Evolutionary conservation across 1,140 invertebrate genomes (phyloP).

Genomic region (Euura saliciscinereae): DNA sequence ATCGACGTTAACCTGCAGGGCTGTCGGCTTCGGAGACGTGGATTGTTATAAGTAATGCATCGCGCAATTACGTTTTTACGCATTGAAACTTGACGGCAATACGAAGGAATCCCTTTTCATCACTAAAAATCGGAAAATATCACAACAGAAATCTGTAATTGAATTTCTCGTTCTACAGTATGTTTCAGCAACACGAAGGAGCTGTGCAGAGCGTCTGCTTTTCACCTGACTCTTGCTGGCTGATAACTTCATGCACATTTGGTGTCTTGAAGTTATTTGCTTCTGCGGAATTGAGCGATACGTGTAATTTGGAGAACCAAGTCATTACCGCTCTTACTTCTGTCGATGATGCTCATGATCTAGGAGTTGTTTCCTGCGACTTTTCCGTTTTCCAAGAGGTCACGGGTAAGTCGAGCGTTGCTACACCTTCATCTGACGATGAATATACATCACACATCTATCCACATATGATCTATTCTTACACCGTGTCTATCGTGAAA

Average conservation of each 20-base stretch:
- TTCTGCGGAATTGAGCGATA: constrained; percentile 52
- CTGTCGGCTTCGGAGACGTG: background rate
- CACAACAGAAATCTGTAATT: constrained; percentile 1
- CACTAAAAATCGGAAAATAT: background rate
- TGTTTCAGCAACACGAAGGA: constrained; percentile 71
- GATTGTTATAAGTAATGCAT: background rate
- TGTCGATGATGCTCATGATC: constrained; percentile 74
- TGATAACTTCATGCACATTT: constrained; percentile 70
- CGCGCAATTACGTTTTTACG: background rate
- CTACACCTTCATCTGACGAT: too few relatives aligned
- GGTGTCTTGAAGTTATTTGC: constrained; percentile 73
- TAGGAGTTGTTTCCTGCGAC: constrained; percentile 73
- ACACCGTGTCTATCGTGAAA: too few relatives aligned
- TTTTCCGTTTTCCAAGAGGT: constrained; percentile 57
- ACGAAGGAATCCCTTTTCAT: constrained; percentile 10
- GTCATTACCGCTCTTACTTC: constrained; percentile 44
- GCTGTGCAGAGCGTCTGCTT: constrained; percentile 68
- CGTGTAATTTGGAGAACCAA: constrained; percentile 53
- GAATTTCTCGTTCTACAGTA: constrained; percentile 53
- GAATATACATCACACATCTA: too few relatives aligned
- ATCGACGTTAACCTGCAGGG: background rate
- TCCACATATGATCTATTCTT: too few relatives aligned
- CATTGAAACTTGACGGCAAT: background rate
- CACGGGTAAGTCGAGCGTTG: constrained; percentile 33
- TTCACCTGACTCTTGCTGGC: constrained; percentile 69